Base-by-base conservation (phyloP, 2,113 vertebrate species). In the Oxyura jamaicensis region DNA sequence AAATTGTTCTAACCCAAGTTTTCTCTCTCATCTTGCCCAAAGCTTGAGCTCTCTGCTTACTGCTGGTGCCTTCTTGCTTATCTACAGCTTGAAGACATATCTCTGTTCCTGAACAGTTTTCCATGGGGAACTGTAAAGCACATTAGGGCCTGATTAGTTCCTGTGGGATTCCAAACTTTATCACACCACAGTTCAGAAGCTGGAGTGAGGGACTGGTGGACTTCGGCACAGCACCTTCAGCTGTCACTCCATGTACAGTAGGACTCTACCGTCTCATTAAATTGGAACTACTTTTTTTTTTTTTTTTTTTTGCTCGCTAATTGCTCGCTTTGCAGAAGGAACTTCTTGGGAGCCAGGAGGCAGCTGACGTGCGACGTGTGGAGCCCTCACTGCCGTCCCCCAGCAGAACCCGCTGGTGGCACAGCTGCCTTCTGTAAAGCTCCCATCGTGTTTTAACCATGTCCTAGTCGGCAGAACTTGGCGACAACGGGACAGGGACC, bases 321-420 rank as follows among this genome's bases (percentile, higher is more conserved):
- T 41, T 41, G 58, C 35, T 86, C 9, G 4, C 28, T 44, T 62
- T 35, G 8, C 52, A 66, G 52, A 55, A n/a, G 23, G n/a, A 59
- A 3, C 29, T 85, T 69, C 62, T 10, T 3, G 42, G 62, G 55
- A 92, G 48, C 77, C 33, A 52, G 31, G 73, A 33, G 59, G 29
- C 58, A 14, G 71, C 87, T 44, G 50, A 5, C 1, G 8, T 20
- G 46, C 0, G 0, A 0, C 1, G 11, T 13, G 5, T 2, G 16
- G 36, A 25, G 23, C 36, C 46, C 42, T 59, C 68, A 7, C 29
- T 13, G 35, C 63, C 4, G 3, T 39, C n/a, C n/a, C 48, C 18
- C 28, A 10, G 39, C 31, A 8, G 23, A 44, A 76, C 46, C 26
- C 33, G 35, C 41, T 29, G 6, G 0, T 1, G 25, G 9, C 22